Evolutionary conservation across 2,888 invertebrate species (phyloP).

Genomic region (Dynastes grantii): DNA sequence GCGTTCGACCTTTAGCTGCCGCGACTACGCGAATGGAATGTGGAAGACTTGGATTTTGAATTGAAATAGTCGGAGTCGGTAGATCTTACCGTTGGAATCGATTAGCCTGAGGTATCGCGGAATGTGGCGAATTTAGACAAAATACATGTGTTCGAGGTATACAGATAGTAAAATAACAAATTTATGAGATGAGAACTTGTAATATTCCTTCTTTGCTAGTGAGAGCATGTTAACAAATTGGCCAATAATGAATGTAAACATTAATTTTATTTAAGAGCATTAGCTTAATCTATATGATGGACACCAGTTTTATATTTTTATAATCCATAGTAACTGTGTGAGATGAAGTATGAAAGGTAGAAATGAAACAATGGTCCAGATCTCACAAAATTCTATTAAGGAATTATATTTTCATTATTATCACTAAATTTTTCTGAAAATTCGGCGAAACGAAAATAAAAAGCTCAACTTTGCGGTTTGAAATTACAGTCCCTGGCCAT

Average conservation of each 20-base stretch:
- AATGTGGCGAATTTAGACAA: neutral
- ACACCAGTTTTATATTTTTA: too few species aligned
- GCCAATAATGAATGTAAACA: neutral
- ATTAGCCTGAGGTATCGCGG: neutral
- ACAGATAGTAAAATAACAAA: neutral
- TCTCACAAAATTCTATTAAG: too few species aligned
- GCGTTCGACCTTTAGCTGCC: constrained; percentile 26
- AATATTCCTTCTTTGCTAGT: neutral
- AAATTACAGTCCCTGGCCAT: too few species aligned
- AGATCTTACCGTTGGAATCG: constrained; percentile 1
- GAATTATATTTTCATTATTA: too few species aligned
- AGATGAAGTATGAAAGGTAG: too few species aligned
- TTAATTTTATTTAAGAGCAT: too few species aligned
- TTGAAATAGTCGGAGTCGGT: constrained; percentile 8
- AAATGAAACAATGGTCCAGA: too few species aligned
- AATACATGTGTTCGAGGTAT: neutral
- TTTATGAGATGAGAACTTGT: neutral
- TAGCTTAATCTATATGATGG: too few species aligned
- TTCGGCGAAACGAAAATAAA: too few species aligned
- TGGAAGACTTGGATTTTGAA: constrained; percentile 24
- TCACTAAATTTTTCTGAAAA: too few species aligned
- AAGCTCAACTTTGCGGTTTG: too few species aligned
- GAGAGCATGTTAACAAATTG: neutral
- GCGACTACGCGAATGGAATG: constrained; percentile 36
- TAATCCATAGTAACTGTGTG: too few species aligned